These are phyloP conservation scores for Cossypha niveicapilla DNA, from an alignment of 2,797 vertebrate genomes.

Conservation along the genomic window DNA sequence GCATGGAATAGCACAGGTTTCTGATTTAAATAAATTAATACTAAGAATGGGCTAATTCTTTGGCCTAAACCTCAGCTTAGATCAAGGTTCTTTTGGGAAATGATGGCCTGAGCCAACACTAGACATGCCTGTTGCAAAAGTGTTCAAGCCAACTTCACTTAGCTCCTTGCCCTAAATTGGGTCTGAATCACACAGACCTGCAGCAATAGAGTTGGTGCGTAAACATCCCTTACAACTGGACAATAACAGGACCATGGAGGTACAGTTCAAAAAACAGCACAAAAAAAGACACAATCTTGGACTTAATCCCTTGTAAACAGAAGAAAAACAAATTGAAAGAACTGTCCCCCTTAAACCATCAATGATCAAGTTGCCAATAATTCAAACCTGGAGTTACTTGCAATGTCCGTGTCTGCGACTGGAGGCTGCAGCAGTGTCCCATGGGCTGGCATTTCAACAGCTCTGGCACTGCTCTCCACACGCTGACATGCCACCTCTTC, in stretches of 20 bases:
- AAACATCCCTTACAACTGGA: conserved; percentile 69
- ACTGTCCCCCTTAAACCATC: conserved; percentile 54
- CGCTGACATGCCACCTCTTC: background rate
- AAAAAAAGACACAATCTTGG: conserved; percentile 51
- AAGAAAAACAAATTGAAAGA: conserved; percentile 53
- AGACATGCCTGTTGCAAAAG: conserved; percentile 52
- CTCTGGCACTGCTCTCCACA: background rate
- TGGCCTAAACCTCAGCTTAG: conserved; percentile 40
- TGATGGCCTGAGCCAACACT: conserved; percentile 46
- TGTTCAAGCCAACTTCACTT: conserved; percentile 59
- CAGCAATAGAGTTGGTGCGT: conserved; percentile 66
- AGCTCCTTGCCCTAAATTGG: conserved; percentile 45
- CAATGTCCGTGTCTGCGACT: background rate
- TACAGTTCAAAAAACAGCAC: conserved; percentile 64
- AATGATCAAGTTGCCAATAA: conserved; percentile 42
- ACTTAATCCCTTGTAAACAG: conserved; percentile 53
- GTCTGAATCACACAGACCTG: conserved; percentile 63
- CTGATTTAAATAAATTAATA: conserved; percentile 36
- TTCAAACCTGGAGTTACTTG: conserved; percentile 51
- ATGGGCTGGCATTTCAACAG: background rate
- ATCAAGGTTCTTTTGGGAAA: conserved; percentile 55
- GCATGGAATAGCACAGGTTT: background rate
- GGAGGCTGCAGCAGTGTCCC: conserved; percentile 31
- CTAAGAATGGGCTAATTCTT: conserved; percentile 51
- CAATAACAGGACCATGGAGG: conserved; percentile 56